Conservation (phyloP, 2,888 invertebrate species). For the Plebejus argus region DNA sequence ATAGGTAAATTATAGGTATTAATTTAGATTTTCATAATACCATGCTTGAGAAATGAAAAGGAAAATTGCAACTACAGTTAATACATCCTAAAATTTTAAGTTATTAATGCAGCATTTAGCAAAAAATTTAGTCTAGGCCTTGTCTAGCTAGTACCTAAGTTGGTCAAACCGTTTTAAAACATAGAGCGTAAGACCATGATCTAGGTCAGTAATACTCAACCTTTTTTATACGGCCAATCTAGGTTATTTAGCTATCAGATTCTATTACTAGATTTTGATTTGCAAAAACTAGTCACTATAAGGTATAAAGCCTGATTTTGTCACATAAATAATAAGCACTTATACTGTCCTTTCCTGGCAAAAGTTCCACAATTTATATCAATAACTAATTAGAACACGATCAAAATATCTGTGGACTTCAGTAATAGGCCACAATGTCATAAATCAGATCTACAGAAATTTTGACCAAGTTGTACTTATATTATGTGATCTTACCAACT, state of each 20-base stretch:
- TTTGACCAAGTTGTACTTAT: not conserved
- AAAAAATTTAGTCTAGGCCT: not conserved
- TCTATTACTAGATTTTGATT: not conserved
- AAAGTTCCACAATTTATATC: not conserved
- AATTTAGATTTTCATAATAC: too few species aligned
- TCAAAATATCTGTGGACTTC: not conserved
- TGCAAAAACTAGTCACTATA: not conserved
- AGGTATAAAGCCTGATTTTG: not conserved
- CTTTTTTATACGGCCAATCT: too few species aligned
- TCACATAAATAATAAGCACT: too few species aligned
- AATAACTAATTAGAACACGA: not conserved
- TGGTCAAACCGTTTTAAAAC: not conserved
- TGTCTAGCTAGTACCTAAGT: not conserved
- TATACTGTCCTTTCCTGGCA: not conserved
- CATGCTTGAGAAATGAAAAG: too few species aligned
- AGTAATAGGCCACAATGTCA: not conserved
- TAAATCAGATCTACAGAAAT: not conserved
- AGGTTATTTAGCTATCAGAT: too few species aligned
- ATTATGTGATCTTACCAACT: not conserved
- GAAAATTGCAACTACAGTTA: too few species aligned
- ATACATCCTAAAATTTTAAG: not conserved
- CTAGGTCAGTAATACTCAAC: too few species aligned
- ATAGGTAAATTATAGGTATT: not conserved
- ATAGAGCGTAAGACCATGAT: not conserved
- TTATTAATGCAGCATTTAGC: not conserved